Conservation (phyloP, 2,888 invertebrate species). For the Melipona beecheii region DNA sequence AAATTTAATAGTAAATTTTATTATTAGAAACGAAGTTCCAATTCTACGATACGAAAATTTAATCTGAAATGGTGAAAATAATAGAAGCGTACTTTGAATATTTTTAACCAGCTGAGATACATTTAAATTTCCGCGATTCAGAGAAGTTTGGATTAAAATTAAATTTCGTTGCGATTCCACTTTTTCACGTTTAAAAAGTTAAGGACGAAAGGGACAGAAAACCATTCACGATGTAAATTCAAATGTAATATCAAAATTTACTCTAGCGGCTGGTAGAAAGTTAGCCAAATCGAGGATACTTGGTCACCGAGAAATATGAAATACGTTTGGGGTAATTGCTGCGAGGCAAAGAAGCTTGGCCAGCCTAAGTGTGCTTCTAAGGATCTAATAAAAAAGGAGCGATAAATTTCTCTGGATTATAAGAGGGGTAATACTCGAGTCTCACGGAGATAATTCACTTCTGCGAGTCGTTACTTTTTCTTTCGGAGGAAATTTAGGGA, state of each 20-base stretch:
- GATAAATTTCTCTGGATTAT: slow-evolving; percentile 33
- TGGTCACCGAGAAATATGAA: slow-evolving; percentile 15
- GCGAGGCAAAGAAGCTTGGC: slow-evolving; percentile 23
- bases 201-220: no score
- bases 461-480: slow-evolving; percentile 6
- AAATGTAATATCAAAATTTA: neutral
- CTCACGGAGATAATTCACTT: slow-evolving; percentile 23
- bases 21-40: neutral
- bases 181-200: no score
- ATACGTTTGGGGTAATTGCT: slow-evolving; percentile 29
- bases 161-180: neutral
- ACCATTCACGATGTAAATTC: neutral
- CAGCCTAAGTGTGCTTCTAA: slow-evolving; percentile 19
- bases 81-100: neutral
- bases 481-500: neutral
- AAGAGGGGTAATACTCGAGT: slow-evolving; percentile 11
- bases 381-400: slow-evolving; percentile 30
- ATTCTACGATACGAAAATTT: neutral
- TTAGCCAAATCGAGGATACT: slow-evolving; percentile 6
- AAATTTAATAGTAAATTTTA: neutral
- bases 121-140: neutral
- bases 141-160: neutral
- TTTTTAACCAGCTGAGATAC: neutral
- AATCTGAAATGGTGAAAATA: neutral
- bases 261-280: neutral